Conservation (phyloP, 2,113 vertebrate genomes). For the Dromiciops gliroides region DNA sequence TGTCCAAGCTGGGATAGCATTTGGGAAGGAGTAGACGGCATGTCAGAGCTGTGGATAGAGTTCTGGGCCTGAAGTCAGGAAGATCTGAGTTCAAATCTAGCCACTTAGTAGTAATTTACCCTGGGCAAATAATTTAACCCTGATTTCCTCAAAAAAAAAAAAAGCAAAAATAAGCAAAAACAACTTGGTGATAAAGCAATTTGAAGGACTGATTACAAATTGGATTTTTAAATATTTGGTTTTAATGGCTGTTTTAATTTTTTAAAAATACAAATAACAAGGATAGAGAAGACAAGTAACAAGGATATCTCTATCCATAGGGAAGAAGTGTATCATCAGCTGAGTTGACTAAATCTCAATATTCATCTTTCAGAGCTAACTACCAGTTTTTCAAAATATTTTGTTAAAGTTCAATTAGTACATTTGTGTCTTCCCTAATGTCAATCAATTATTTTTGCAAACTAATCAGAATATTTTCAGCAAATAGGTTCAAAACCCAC, state of each 20-base stretch:
- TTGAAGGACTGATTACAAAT: not conserved
- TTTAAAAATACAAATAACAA: not conserved
- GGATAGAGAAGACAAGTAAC: not conserved
- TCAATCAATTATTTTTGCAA: not conserved
- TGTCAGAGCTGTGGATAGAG: no score
- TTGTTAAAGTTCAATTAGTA: not conserved
- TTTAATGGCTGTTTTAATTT: not conserved
- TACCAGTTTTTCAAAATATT: not conserved
- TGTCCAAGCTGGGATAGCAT: not conserved
- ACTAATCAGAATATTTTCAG: not conserved
- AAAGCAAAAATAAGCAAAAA: no score
- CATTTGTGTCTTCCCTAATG: not conserved
- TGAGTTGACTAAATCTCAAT: not conserved
- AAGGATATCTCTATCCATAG: not conserved
- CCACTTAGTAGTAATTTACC: no score
- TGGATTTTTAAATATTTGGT: not conserved
- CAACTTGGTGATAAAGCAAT: not conserved
- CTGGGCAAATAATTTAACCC: no score
- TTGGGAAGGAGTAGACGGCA: no score
- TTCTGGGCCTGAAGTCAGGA: no score
- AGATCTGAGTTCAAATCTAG: no score
- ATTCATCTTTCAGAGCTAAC: not conserved
- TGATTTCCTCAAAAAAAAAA: no score
- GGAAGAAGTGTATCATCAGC: not conserved
- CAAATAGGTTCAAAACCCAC: not conserved